phyloP scores from a whole-genome alignment of 2,113 vertebrate genomes.

The Donacobius atricapilla region DNA sequence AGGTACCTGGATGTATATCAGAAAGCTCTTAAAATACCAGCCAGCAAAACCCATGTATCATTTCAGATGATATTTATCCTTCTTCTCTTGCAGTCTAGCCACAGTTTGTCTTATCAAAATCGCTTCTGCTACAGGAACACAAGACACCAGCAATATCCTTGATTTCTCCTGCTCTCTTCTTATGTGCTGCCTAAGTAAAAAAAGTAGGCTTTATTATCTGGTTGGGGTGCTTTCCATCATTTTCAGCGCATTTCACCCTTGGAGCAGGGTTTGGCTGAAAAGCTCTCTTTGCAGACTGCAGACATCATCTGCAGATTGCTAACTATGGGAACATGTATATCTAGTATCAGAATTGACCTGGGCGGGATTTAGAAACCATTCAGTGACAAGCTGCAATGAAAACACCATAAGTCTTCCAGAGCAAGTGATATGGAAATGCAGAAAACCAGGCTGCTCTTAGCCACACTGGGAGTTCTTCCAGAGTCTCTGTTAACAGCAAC shows the following conservation, averaged over 20 bases:
- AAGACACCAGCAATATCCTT: neutral
- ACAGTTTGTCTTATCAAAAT: neutral
- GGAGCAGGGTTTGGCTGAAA: neutral
- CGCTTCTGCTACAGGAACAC: neutral
- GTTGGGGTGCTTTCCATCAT: neutral
- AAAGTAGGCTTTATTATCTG: neutral
- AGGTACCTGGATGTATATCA: neutral
- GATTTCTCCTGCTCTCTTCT: neutral
- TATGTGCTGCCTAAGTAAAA: neutral
- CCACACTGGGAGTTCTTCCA: neutral
- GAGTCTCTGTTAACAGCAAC: neutral
- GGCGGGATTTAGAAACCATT: neutral
- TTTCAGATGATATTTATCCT: neutral
- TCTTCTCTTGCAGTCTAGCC: neutral
- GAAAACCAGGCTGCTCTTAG: neutral
- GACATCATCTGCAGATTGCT: neutral
- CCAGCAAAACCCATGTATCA: neutral
- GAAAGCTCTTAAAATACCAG: neutral
- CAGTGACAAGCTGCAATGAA: neutral
- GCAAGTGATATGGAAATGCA: neutral
- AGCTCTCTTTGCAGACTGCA: neutral
- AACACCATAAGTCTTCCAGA: neutral
- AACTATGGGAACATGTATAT: neutral
- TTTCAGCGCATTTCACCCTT: neutral
- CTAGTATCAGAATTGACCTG: neutral